Evolutionary conservation across 2,888 invertebrate species (phyloP), one percentile per base, ranked within the genome.

Genomic region (Pristionchus exspectatus): DNA sequence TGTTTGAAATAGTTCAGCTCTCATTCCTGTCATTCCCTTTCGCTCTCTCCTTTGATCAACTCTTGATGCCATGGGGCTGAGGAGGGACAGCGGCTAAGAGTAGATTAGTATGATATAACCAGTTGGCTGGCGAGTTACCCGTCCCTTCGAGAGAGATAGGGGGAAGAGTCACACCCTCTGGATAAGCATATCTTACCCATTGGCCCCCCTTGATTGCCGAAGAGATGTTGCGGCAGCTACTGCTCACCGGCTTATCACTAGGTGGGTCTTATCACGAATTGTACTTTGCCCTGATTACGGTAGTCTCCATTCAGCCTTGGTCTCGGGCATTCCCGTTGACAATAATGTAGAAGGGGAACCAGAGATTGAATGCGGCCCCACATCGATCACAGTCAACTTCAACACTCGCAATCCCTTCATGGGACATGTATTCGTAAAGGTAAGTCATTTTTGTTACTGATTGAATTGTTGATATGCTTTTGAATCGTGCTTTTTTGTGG

Each of bases 271-370:
- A 24, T 69, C 69, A 27, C 30, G 38, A 38, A 38, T 50, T 7
- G 9, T 74, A 16, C 10, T 74, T 24, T 54, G 18, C 27, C 44
- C 38, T 44, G 83, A 27, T 74, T 74, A 74, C 74, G 38, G 74
- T 74, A 74, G 38, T 74, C 74, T 33, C 59, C 87, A 38, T 69
- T 87, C 87, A 87, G 66, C 27, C 21, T 24, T 69, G 27, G 91
- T 91, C 30, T 81, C 87, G 27, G 94, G 93, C 66, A 95, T 94
- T 90, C 94, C 94, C 66, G 94, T 94, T 38, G 94, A 94, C 91
- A 94, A 94, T 91, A 94, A 94, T 87, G 94, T 94, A 38, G 94
- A 95, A 90, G 94, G 95, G 44, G 95, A 95, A 90, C 95, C 95
- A 14, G 95, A 95, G 91, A 94, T 95, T 89, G 95, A 95, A 90